Percentiles rank a stretch among this genome's conserved stretches.
Conservation (phyloP, 1,140 invertebrate genomes). For the Achroia grisella region DNA sequence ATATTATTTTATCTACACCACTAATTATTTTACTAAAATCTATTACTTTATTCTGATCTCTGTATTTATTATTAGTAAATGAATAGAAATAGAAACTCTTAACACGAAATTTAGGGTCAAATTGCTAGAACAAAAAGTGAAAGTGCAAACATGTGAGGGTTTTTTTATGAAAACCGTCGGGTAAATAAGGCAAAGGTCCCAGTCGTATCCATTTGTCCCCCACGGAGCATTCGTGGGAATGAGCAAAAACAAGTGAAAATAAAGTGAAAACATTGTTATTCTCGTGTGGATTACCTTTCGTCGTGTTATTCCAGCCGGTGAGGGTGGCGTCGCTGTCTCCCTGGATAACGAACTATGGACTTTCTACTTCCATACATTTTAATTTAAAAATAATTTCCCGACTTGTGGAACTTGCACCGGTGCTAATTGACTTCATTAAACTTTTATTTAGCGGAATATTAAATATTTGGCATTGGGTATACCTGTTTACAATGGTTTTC, state of each 20-base stretch:
- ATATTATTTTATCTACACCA: too few relatives aligned
- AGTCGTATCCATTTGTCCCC: conserved; percentile 30
- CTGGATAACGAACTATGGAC: conserved; percentile 19
- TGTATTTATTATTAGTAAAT: too few relatives aligned
- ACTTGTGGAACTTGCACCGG: conserved; percentile 6
- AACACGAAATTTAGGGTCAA: neutral
- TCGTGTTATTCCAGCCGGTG: conserved; percentile 24
- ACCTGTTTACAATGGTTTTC: neutral
- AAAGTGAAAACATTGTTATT: conserved; percentile 54
- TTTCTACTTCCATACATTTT: conserved; percentile 14
- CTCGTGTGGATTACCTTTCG: conserved; percentile 39
- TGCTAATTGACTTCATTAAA: conserved; percentile 21
- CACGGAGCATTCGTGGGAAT: conserved; percentile 33
- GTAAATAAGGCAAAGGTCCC: conserved; percentile 41
- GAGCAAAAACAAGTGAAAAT: conserved; percentile 47
- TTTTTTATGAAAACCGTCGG: conserved; percentile 28
- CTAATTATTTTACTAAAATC: too few relatives aligned
- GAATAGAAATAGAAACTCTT: neutral
- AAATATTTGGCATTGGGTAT: conserved; percentile 7
- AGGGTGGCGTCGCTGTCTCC: conserved; percentile 9
- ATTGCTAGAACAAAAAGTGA: conserved; percentile 11
- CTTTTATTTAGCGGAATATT: conserved; percentile 9
- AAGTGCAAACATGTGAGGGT: conserved; percentile 4
- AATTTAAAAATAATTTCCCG: conserved; percentile 21
- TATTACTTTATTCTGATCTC: too few relatives aligned